Base-by-base conservation (phyloP, 2,888 invertebrate species). In the Ochlodes sylvanus region DNA sequence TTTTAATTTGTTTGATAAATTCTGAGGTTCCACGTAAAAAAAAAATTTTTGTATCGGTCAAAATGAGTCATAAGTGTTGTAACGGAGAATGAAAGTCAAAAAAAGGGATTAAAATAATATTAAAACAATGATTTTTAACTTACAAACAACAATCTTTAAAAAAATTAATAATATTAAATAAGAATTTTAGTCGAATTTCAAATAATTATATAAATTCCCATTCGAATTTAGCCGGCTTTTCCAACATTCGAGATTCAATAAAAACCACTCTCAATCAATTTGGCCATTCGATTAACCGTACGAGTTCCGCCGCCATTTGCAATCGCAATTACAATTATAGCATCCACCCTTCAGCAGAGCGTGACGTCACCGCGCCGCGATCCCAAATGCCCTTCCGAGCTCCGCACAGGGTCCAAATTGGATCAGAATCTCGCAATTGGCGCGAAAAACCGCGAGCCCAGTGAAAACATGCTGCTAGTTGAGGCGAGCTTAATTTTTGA, bases 281-380 rank as follows among this genome's bases (percentile, higher is more conserved):
- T 80, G 75, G 64, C 77, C 78, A 88, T 88, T 86, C 80, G 87
- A 89, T 89, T 88, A 89, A 76, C 88, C 79, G 81, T 84, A 78
- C 84, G 84, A 79, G 77, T 85, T 79, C 79, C 83, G 72, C 70
- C 89, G 90, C 91, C 91, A 91, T 90, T 91, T 91, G 91, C 88
- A 91, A 92, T 89, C 82, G 85, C 82, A 86, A 86, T 89, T 83
- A 86, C 83, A 82, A 85, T 87, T 79, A 84, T 79, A 73, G 74
- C 42, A 38, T 64, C 79, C 83, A 81, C 77, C 76, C 77, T 77
- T 70, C 73, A 73, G 72, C 71, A 60, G 70, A 70, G 58, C 68
- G 57, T 72, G 65, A 71, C 67, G 67, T 66, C 70, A 70, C 67
- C 19, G 17, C 7, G 2, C 14, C 14, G 7, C 12, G n/a, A 10